These are phyloP conservation scores for Mythimna impura DNA, from an alignment of 2,888 invertebrate species.

Conservation along the genomic window DNA sequence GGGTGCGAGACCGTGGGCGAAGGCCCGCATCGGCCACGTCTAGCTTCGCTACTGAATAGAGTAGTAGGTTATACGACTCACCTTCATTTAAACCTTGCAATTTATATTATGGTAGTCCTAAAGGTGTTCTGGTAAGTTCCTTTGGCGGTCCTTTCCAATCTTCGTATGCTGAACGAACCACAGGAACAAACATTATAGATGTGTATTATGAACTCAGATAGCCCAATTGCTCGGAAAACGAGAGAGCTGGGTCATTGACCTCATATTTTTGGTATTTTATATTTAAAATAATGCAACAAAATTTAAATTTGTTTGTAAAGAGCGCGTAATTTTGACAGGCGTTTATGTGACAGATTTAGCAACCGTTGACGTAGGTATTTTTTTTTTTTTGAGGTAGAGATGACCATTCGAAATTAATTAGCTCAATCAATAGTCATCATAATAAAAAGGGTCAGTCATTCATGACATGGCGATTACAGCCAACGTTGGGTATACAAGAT, in stretches of 20 bases:
- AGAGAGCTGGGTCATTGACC: background rate
- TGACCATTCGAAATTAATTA: too few relatives aligned
- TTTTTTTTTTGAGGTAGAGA: background rate
- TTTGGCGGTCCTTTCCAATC: background rate
- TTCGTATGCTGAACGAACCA: background rate
- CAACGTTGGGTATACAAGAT: too few relatives aligned
- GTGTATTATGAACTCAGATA: slow-evolving; percentile 3
- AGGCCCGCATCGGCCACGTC: too few relatives aligned
- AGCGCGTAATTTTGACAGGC: slow-evolving; percentile 32
- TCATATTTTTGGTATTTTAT: slow-evolving; percentile 8
- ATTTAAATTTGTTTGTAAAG: slow-evolving; percentile 27
- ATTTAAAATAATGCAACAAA: background rate
- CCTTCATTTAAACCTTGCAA: slow-evolving; percentile 6
- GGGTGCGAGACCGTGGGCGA: too few relatives aligned
- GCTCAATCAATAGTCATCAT: too few relatives aligned
- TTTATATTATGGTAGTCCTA: background rate
- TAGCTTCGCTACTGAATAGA: too few relatives aligned
- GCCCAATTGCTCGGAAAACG: background rate
- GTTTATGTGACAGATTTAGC: background rate
- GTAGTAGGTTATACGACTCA: background rate
- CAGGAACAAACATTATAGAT: slow-evolving; percentile 2
- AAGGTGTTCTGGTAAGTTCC: background rate
- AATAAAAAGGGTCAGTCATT: too few relatives aligned
- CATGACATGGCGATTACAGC: too few relatives aligned
- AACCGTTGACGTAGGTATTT: background rate